Base-by-base conservation (phyloP, 2,888 invertebrate species). In the Drosophila macrospina region DNA sequence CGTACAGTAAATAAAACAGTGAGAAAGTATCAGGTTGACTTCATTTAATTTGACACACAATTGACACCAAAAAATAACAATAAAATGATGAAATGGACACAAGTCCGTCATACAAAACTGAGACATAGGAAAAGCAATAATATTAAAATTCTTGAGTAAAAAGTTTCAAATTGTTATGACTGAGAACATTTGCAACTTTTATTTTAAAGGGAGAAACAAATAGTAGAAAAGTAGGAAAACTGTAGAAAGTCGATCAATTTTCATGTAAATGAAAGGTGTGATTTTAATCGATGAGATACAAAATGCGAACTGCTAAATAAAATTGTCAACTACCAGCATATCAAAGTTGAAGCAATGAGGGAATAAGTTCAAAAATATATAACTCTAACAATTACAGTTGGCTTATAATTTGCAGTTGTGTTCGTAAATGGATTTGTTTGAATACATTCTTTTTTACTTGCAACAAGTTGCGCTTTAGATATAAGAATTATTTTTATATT, bases 141-240 rank as follows among this genome's bases (percentile, higher is more conserved):
- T 50, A 41, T 24, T 15, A 32, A 10, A 36, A 37, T 16, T 52
- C 39, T 56, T 45, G 28, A 24, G 48, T n/a, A 44, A 63, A 63
- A 72, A 68, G 60, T 76, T 76, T 51, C 5, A 63, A 73, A 55
- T 54, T 57, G 48, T 37, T 52, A 16, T 34, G 56, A 52, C 42
- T 13, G 20, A n/a, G 26, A 4, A 47, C 26, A 42, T 47, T 47
- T 34, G 30, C 3, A 44, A 44, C 15, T 10, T 48, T 52, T 30
- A 10, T 16, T 15, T 13, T 20, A 8, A n/a, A n/a, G n/a, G n/a
- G n/a, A n/a, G n/a, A n/a, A n/a, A n/a, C n/a, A n/a, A n/a, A n/a
- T n/a, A n/a, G n/a, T n/a, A n/a, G n/a, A n/a, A n/a, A n/a, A n/a
- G 5, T 37, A n/a, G 8, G 45, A 20, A 32, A 8, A 11, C 30